Evolutionary conservation across 2,888 invertebrate species (phyloP).

Genomic region (Eristalis pertinax): DNA sequence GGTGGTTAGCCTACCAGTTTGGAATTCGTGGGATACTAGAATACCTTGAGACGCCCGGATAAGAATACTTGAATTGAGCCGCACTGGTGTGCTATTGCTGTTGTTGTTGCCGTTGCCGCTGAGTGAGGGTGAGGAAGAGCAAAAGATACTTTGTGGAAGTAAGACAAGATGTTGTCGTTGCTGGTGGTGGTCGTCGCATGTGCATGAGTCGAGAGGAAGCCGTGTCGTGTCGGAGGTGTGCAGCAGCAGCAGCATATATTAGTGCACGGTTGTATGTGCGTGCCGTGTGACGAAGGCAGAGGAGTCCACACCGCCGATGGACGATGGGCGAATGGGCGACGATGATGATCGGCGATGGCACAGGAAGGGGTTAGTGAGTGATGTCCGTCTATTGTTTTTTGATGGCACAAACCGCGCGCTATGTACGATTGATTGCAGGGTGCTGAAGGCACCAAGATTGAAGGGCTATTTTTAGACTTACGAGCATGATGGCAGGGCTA

Average conservation of each 20-base stretch:
- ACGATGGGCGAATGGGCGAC: slow-evolving; percentile 15
- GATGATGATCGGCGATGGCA: slow-evolving; percentile 45
- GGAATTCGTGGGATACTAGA: slow-evolving; percentile 74
- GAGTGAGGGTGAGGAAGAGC: slow-evolving; percentile 10
- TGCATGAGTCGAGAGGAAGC: slow-evolving; percentile 49
- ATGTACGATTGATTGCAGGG: background rate
- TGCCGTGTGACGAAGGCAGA: slow-evolving; percentile 63
- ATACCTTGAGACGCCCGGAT: slow-evolving; percentile 75
- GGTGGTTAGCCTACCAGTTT: slow-evolving; percentile 73
- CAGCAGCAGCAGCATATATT: no score
- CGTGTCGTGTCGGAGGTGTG: slow-evolving; percentile 1
- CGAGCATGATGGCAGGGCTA: slow-evolving; percentile 21
- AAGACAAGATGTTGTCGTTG: slow-evolving; percentile 55
- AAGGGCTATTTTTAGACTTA: slow-evolving; percentile 46
- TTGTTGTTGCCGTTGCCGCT: slow-evolving; percentile 39
- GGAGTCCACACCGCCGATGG: slow-evolving; percentile 22
- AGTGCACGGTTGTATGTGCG: slow-evolving; percentile 54
- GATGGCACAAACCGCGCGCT: slow-evolving; percentile 57
- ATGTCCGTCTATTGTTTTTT: slow-evolving; percentile 67
- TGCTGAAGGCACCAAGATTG: slow-evolving; percentile 21
- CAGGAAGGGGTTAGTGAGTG: slow-evolving; percentile 70
- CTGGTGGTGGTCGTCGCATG: slow-evolving; percentile 3
- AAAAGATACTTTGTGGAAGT: slow-evolving; percentile 14
- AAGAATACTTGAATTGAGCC: slow-evolving; percentile 69
- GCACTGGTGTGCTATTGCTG: slow-evolving; percentile 49